Evolutionary conservation across 1,140 invertebrate genomes (phyloP), one percentile per base, ranked within the genome.

Genomic region (Trichonephila clavipes): DNA sequence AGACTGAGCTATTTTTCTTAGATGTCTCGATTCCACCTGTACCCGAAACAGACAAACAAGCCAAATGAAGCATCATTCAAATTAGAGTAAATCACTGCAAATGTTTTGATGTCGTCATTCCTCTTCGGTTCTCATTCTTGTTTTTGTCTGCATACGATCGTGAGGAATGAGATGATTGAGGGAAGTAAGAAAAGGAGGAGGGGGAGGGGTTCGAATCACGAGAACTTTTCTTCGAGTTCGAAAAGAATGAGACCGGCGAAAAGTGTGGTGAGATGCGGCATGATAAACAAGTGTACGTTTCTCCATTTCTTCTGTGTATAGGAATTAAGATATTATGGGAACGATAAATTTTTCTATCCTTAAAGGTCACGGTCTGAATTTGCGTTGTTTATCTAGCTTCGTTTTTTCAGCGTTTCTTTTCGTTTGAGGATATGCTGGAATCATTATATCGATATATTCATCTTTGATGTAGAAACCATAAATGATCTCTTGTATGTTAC

Each of bases 271-370:
- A 89, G 88, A 89, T 89, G 51, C 28, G 34, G 12, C 21, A 1
- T 44, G 88, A 89, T 89, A 89, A 89, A 89, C 34, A 59, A 69
- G 61, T 69, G 87, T 88, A 51, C 88, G 51, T 85, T 51, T 85
- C 88, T 7, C 59, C 72, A 77, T 77, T 28, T 77, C 83, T 85
- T 24, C 62, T 64, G 64, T 19, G 19, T 87, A 51, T 72, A 72
- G 59, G 72, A 90, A 90, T 90, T 90, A 90, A 90, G 89, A 90
- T 90, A 90, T 90, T 90, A 90, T 24, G 8, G 18, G 14, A 90
- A 90, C 82, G 89, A 90, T 90, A 90, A 82, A 24, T 90, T 90
- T 69, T 90, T n/a, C 59, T 62, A 82, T 82, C 72, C 58, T 82
- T 18, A 19, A 21, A 58, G 89, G 89, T 90, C 89, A 90, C 89